These are phyloP conservation scores for Tiliacea citrago DNA, from an alignment of 2,888 invertebrate genomes.

Conservation along the genomic window DNA sequence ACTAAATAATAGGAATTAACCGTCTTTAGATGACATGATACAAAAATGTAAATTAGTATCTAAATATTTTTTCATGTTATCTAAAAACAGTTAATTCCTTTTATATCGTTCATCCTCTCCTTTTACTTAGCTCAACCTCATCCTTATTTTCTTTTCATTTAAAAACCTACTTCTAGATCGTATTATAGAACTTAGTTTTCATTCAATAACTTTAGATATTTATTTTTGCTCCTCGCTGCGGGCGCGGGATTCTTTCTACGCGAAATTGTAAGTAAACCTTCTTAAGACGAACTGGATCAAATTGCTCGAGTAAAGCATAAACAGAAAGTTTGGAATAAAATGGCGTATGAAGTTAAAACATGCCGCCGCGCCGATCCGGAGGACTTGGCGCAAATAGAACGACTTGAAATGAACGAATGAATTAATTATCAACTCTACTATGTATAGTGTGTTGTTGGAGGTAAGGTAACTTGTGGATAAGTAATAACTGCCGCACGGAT, in stretches of 20 bases:
- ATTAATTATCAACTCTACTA: slow-evolving; percentile 27
- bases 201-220: slow-evolving; percentile 66
- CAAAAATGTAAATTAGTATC: slow-evolving; percentile 18
- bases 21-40: neutral
- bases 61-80: neutral
- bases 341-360: slow-evolving; percentile 75
- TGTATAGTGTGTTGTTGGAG: too few relatives aligned
- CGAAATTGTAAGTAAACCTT: slow-evolving; percentile 83
- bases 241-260: slow-evolving; percentile 72
- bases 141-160: slow-evolving; percentile 41
- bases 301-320: slow-evolving; percentile 80
- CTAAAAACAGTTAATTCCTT: neutral
- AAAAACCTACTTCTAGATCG: slow-evolving; percentile 25
- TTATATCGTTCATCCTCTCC: neutral
- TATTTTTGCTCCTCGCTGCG: slow-evolving; percentile 63
- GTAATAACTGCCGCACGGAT: too few relatives aligned
- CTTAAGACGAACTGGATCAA: slow-evolving; percentile 73
- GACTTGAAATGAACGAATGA: slow-evolving; percentile 43
- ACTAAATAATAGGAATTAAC: neutral
- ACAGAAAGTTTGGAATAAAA: slow-evolving; percentile 80
- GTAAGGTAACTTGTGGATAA: too few relatives aligned
- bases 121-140: neutral
- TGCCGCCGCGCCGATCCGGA: slow-evolving; percentile 59
- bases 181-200: slow-evolving; percentile 59
- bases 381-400: slow-evolving; percentile 49